Evolutionary conservation across 1,140 invertebrate species (phyloP).

Genomic region (Triops cancriformis): DNA sequence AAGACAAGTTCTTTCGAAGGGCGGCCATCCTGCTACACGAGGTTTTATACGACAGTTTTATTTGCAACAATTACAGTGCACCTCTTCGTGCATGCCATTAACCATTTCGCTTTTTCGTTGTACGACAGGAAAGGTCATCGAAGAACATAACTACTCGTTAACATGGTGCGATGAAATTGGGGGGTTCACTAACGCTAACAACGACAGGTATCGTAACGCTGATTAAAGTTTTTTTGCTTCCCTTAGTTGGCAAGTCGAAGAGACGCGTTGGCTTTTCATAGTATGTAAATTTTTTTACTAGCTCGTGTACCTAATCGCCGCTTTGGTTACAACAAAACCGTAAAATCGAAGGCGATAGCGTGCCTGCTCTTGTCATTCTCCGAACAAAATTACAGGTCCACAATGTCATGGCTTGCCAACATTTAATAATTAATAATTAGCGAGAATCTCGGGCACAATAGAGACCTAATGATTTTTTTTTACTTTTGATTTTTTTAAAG

Average conservation of each 20-base stretch:
- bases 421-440: not conserved
- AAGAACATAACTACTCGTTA: too few relatives aligned
- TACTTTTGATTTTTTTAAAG: not conserved
- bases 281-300: not conserved
- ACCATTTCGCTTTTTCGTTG: too few relatives aligned
- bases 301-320: not conserved
- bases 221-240: too few relatives aligned
- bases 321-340: not conserved
- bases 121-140: too few relatives aligned
- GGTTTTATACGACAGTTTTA: not conserved
- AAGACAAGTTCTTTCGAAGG: not conserved
- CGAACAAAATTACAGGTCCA: not conserved
- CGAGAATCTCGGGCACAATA: not conserved
- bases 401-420: not conserved
- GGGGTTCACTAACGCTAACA: too few relatives aligned
- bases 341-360: not conserved
- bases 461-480: not conserved
- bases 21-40: not conserved
- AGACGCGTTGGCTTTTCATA: not conserved
- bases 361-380: not conserved
- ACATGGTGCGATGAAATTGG: too few relatives aligned
- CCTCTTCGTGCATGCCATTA: too few relatives aligned
- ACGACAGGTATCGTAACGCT: too few relatives aligned
- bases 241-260: not conserved
- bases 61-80: too few relatives aligned